Conservation (phyloP, 1,140 invertebrate genomes). For the Odontomachus brunneus region DNA sequence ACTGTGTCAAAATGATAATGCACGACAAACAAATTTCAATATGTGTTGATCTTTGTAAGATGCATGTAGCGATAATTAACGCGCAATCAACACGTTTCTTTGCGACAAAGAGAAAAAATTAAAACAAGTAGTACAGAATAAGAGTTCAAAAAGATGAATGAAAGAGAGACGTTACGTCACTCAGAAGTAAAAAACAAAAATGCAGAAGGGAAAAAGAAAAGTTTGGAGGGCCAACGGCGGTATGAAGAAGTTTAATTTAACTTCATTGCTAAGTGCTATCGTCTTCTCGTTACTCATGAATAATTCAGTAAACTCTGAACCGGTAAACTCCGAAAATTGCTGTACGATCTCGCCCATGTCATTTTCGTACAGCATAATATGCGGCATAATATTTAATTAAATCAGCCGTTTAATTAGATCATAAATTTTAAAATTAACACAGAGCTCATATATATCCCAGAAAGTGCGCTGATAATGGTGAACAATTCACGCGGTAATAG, state of each 20-base stretch:
- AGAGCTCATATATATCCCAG: neutral
- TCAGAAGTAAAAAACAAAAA: neutral
- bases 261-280: constrained; percentile 48
- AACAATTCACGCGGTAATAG: neutral
- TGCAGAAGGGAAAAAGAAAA: constrained; percentile 1
- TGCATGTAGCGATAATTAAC: constrained; percentile 2
- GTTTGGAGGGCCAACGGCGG: constrained; percentile 12
- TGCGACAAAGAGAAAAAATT: constrained; percentile 5
- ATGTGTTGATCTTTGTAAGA: constrained; percentile 11
- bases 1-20: neutral
- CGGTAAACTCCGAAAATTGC: constrained; percentile 34
- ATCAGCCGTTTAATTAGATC: neutral
- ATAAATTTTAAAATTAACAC: neutral
- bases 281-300: constrained; percentile 52
- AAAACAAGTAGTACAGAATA: neutral
- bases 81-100: constrained; percentile 36
- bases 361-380: neutral
- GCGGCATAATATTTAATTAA: neutral
- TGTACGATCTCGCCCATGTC: neutral
- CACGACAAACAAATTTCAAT: constrained; percentile 19
- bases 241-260: constrained; percentile 72
- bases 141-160: neutral
- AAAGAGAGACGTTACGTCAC: neutral
- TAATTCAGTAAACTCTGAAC: constrained; percentile 63
- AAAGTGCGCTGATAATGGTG: neutral